phyloP scores from a whole-genome alignment of 2,113 vertebrate genomes.

The Tragelaphus buxtoni region DNA sequence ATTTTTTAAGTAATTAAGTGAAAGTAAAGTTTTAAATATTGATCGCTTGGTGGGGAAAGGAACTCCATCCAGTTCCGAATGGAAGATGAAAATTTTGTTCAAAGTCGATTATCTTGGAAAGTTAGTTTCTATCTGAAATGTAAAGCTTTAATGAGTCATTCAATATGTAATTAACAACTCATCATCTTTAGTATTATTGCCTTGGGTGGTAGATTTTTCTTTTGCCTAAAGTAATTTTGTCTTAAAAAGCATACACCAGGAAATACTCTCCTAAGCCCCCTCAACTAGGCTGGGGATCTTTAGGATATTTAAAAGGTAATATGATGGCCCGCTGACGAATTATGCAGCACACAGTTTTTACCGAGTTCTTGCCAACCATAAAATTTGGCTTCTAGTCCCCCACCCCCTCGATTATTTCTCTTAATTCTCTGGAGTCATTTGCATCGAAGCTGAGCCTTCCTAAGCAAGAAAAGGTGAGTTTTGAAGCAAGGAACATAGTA shows the following conservation, averaged over 20 bases:
- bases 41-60: not conserved
- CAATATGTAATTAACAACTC: not conserved
- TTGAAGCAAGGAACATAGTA: not conserved
- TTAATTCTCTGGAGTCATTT: not conserved
- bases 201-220: not conserved
- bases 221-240: not conserved
- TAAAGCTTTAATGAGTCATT: not conserved
- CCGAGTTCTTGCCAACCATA: not conserved
- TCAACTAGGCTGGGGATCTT: not conserved
- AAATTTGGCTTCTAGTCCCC: not conserved
- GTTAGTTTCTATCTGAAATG: not conserved
- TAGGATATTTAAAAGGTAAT: not conserved
- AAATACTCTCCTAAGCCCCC: not conserved
- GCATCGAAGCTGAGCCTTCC: not conserved
- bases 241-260: not conserved
- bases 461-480: not conserved
- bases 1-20: not conserved
- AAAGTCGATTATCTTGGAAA: not conserved
- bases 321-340: not conserved
- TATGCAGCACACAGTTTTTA: not conserved
- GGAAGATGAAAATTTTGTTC: not conserved
- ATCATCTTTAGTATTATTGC: not conserved
- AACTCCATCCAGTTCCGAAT: not conserved
- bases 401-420: not conserved
- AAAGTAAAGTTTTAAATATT: not conserved